Percentiles rank a stretch among this genome's conserved stretches.
phyloP scores from a whole-genome alignment of 1,140 invertebrate species.

The Drosophila eugracilis region DNA sequence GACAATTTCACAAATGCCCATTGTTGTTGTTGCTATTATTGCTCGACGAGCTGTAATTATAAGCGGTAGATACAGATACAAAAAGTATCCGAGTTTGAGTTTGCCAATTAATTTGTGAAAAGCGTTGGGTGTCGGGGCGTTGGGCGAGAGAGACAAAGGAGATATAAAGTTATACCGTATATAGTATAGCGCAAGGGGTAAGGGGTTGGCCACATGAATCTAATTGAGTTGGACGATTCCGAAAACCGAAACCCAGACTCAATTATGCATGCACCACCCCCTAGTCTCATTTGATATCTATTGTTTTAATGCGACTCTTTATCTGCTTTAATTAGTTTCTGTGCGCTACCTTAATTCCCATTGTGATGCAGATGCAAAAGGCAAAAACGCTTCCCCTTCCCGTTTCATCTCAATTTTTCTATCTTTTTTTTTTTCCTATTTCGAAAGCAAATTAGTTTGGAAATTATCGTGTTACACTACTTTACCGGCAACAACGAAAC shows the following conservation, averaged over 20 bases:
- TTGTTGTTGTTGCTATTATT: constrained; percentile 46
- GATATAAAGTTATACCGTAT: too few relatives aligned
- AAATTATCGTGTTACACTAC: constrained; percentile 58
- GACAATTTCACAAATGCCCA: constrained; percentile 82
- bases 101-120: constrained; percentile 83
- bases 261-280: constrained; percentile 75
- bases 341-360: constrained; percentile 72
- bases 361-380: constrained; percentile 74
- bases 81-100: constrained; percentile 69
- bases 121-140: constrained; percentile 34
- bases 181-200: too few relatives aligned
- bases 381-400: constrained; percentile 63
- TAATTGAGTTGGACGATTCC: constrained; percentile 70
- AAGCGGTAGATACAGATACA: constrained; percentile 59
- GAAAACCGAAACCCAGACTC: constrained; percentile 48
- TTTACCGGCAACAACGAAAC: too few relatives aligned
- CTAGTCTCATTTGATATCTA: constrained; percentile 32
- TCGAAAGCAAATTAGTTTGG: constrained; percentile 68
- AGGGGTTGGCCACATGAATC: constrained; percentile 52
- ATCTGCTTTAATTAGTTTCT: constrained; percentile 83
- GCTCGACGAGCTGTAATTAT: constrained; percentile 68
- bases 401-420: constrained; percentile 16
- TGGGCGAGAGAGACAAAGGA: constrained; percentile 32
- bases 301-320: constrained; percentile 82
- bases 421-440: constrained; percentile 1